phyloP scores from a whole-genome alignment of 2,888 invertebrate genomes.

The Agrypnus murinus region DNA sequence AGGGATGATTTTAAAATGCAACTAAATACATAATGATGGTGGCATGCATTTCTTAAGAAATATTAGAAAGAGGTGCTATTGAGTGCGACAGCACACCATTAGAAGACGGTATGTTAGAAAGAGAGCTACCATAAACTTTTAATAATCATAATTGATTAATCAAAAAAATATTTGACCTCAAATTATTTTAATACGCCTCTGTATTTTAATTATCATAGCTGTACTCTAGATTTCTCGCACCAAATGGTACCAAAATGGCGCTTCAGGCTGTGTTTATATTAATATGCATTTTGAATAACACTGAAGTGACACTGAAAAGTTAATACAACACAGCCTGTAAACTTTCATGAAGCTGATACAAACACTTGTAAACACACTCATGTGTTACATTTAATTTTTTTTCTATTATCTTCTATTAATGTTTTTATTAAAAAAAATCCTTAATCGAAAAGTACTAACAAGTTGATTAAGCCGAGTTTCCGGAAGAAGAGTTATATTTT shows the following conservation, averaged over 20 bases:
- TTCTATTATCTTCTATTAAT: no score
- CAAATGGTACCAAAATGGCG: slow-evolving; percentile 24
- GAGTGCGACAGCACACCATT: no score
- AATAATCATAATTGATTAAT: background rate
- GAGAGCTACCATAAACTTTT: no score
- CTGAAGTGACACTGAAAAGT: slow-evolving; percentile 21
- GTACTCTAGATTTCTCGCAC: slow-evolving; percentile 18
- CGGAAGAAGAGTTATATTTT: no score
- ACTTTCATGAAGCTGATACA: slow-evolving; percentile 24
- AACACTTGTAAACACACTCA: no score
- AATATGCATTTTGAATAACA: slow-evolving; percentile 17
- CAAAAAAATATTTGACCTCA: slow-evolving; percentile 10
- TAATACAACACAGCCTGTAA: slow-evolving; percentile 5
- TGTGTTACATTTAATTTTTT: background rate
- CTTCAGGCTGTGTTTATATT: slow-evolving; percentile 24
- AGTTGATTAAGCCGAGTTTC: no score
- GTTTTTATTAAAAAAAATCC: no score
- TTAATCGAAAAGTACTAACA: no score
- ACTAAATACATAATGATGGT: no score
- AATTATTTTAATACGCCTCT: slow-evolving; percentile 25
- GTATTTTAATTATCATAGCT: slow-evolving; percentile 14
- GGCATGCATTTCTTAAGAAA: no score
- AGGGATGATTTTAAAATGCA: slow-evolving; percentile 1
- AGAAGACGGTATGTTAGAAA: slow-evolving; percentile 1
- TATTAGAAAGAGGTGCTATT: no score